These are phyloP conservation scores for Balaeniceps rex DNA, from an alignment of 2,113 vertebrate genomes.

Conservation along the genomic window DNA sequence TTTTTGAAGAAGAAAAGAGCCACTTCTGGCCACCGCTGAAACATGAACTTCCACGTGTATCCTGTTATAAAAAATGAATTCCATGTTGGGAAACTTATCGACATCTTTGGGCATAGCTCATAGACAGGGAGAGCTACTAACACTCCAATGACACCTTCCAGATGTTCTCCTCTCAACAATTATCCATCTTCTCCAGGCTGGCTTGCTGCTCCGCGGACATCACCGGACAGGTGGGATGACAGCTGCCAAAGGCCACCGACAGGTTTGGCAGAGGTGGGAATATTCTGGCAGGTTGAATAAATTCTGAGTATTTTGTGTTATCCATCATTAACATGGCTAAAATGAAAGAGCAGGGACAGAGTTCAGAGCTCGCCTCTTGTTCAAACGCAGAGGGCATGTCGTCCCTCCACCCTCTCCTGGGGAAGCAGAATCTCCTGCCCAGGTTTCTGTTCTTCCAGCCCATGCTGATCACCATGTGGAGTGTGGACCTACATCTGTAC, in stretches of 20 bases:
- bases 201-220: not conserved
- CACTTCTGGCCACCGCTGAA: conserved; percentile 40
- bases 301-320: not conserved
- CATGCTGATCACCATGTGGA: not conserved
- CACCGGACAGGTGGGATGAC: not conserved
- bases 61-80: conserved; percentile 63
- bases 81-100: conserved; percentile 48
- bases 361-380: not conserved
- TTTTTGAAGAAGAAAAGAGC: conserved; percentile 56
- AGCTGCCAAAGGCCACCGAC: not conserved
- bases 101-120: conserved; percentile 30
- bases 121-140: conserved; percentile 30
- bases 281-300: not conserved
- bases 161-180: conserved; percentile 22
- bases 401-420: not conserved
- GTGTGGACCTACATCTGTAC: not conserved
- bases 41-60: conserved; percentile 57
- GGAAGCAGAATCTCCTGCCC: not conserved
- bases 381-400: accelerated
- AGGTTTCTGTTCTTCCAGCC: not conserved
- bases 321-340: not conserved
- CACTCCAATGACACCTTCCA: conserved; percentile 45
- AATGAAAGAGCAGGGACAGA: not conserved
- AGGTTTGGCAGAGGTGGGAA: not conserved
- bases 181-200: not conserved